Base-by-base conservation (phyloP, 1,140 invertebrate genomes). In the Epicauta chinensis region DNA sequence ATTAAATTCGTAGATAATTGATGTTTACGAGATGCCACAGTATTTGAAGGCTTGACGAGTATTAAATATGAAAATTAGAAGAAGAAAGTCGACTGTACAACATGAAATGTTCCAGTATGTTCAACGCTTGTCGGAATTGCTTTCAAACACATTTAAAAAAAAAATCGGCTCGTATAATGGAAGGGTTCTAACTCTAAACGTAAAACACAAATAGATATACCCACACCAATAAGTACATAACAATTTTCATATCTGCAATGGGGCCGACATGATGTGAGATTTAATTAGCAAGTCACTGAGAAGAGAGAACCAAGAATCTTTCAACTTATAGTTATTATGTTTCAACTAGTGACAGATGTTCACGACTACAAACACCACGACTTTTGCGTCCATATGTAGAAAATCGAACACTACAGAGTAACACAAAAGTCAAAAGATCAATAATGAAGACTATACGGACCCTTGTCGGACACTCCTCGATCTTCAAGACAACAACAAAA, bases 231-330 rank as follows among this genome's bases (percentile, higher is more conserved):
- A 23, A 23, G 7, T 23, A 7, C 23, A 23, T 23, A 23, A 46
- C 44, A 36, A 46, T 35, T 35, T 46, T 17, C 37, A 46, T 35
- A 46, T 46, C 44, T 16, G 44, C 41, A 23, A 23, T 23, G 48
- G 47, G 57, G 49, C 40, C 45, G 46, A 40, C 44, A 54, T 48
- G 61, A 61, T 60, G 58, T 50, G 56, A 63, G 55, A 60, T 62
- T 62, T 63, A 63, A 63, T 63, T 63, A 63, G 61, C 61, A 60
- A 63, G 61, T 63, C 61, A 63, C 59, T 58, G 59, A 49, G 58
- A 57, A 53, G 51, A n/a, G n/a, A 38, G 42, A 36, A 56, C 48
- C 7, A 23, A 7, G 51, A 50, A 53, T 61, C 3, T 48, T 61
- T 63, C 59, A 63, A 60, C 59, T 63, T 58, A 7, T 23, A 58